Conservation (phyloP, 2,113 vertebrate genomes). For the Gambusia holbrooki region DNA sequence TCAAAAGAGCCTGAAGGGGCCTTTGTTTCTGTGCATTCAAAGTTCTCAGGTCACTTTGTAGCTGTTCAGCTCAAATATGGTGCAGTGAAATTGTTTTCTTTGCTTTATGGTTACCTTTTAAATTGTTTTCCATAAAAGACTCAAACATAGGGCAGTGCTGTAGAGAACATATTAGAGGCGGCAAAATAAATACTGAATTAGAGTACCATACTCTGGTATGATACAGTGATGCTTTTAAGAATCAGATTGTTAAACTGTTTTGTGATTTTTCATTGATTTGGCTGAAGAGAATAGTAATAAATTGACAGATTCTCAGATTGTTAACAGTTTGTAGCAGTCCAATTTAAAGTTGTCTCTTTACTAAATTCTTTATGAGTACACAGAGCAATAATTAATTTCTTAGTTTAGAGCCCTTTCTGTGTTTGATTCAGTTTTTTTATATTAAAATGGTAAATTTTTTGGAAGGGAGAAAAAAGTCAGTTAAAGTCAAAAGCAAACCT, state of each 20-base stretch:
- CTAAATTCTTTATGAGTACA: background rate
- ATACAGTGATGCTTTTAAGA: background rate
- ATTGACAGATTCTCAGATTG: background rate
- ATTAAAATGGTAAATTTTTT: background rate
- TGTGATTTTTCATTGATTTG: background rate
- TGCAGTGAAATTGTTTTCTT: too few relatives aligned
- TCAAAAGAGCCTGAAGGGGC: slow-evolving; percentile 3
- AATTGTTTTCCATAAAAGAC: too few relatives aligned
- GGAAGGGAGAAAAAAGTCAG: background rate
- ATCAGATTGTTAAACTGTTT: background rate
- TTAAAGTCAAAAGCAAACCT: background rate
- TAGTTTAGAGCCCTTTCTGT: background rate
- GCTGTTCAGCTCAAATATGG: background rate
- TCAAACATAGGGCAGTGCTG: too few relatives aligned
- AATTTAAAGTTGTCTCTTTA: background rate
- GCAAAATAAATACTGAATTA: too few relatives aligned
- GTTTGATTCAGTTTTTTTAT: background rate
- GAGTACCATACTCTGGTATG: too few relatives aligned
- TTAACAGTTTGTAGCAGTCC: background rate
- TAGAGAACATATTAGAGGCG: too few relatives aligned
- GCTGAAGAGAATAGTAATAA: background rate
- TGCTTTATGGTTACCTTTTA: too few relatives aligned
- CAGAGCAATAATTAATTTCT: background rate
- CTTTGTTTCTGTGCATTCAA: background rate
- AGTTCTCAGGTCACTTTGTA: background rate